Evolutionary conservation across 2,797 vertebrate species (phyloP).

Genomic region (Aulostomus chinensis): DNA sequence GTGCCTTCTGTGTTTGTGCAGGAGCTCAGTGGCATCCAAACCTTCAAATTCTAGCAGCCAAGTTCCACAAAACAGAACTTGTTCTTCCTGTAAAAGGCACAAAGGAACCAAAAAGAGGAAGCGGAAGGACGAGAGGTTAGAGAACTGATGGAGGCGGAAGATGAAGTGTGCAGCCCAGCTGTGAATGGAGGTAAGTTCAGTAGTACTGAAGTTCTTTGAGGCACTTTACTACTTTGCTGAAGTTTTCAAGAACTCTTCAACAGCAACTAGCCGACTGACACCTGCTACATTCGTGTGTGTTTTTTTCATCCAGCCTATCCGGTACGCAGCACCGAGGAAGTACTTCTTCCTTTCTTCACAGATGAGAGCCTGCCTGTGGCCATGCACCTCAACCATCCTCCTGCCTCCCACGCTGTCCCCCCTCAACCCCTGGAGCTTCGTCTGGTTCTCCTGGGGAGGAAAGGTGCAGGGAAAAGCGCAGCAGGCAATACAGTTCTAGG

Average conservation of each 20-base stretch:
- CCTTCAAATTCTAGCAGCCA: too few species aligned
- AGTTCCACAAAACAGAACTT: neutral
- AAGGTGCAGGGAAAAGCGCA: constrained; percentile 76
- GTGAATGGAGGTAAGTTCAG: constrained; percentile 53
- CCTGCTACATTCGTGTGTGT: too few species aligned
- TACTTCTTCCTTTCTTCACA: constrained; percentile 63
- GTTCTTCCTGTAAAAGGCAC: neutral
- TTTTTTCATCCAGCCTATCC: constrained; percentile 40
- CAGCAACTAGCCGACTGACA: too few species aligned
- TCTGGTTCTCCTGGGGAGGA: constrained; percentile 78
- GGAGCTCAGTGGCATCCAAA: too few species aligned
- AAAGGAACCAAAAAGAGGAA: constrained; percentile 61
- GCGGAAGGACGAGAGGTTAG: constrained; percentile 35
- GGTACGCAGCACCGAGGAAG: constrained; percentile 60
- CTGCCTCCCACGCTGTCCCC: neutral
- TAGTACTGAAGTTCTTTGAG: too few species aligned
- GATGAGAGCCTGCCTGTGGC: constrained; percentile 53
- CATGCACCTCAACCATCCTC: constrained; percentile 28
- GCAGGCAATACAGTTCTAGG: constrained; percentile 77
- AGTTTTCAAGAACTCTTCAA: too few species aligned
- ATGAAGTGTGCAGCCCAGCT: constrained; percentile 3
- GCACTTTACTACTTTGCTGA: too few species aligned
- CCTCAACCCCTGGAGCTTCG: constrained; percentile 61
- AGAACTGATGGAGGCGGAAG: constrained; percentile 55
- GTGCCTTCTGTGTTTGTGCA: too few species aligned